Base-by-base conservation (phyloP, 2,888 invertebrate species). In the Microchrysa polita region DNA sequence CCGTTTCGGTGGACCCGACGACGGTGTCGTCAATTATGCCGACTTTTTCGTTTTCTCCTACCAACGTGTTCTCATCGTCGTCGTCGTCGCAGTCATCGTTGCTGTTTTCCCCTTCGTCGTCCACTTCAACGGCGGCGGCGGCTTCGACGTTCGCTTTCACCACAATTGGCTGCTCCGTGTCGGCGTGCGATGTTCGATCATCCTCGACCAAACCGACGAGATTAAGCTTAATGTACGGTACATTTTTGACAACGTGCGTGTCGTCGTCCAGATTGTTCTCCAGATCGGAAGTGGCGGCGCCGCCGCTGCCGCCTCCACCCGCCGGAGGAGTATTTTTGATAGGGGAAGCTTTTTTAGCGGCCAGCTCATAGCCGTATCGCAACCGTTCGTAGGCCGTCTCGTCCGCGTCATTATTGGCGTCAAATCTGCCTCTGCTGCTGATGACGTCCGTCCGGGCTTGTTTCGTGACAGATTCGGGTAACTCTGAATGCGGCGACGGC, bases 251-350 rank as follows among this genome's bases (percentile, higher is more conserved):
- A 1, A 9, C 69, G 5, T 69, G 57, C 16, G 57, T 16, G n/a
- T 57, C 40, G 20, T 69, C 40, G 23, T 69, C 57, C 12, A 69
- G 57, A n/a, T 69, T 69, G 22, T 69, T 69, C 14, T 55, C 55
- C 18, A 57, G 14, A 14, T 69, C 69, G 59, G 4, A 34, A 2
- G 27, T 34, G 27, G 27, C n/a, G n/a, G n/a, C n/a, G n/a, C 48
- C 48, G 14, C 16, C 14, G 12, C 5, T 48, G 16, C n/a, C 27
- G 27, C 27, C n/a, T n/a, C n/a, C n/a, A n/a, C n/a, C n/a, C n/a
- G n/a, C n/a, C n/a, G n/a, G n/a, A n/a, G n/a, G n/a, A n/a, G n/a
- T n/a, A n/a, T n/a, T n/a, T n/a, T n/a, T n/a, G n/a, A n/a, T n/a
- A n/a, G n/a, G n/a, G n/a, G n/a, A n/a, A n/a, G n/a, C n/a, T n/a